phyloP scores from a whole-genome alignment of 2,113 vertebrate species.

The Solea senegalensis region DNA sequence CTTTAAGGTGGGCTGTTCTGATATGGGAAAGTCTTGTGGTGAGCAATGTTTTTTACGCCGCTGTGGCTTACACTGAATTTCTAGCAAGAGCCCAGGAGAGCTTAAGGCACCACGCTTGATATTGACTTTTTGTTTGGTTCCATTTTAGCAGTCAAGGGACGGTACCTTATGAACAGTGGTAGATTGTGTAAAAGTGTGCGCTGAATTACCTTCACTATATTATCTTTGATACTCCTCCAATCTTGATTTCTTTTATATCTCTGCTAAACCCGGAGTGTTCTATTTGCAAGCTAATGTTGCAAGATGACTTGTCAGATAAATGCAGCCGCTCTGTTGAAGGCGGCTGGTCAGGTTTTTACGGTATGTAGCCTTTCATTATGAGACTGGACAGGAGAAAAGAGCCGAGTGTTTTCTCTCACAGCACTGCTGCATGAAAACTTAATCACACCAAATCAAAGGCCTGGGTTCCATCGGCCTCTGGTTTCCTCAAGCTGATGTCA shows the following conservation, averaged over 20 bases:
- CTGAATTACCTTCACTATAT: conserved; percentile 66
- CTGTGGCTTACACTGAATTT: conserved; percentile 68
- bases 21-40: conserved; percentile 71
- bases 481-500: conserved; percentile 68
- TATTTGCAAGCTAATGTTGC: conserved; percentile 68
- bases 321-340: conserved; percentile 44
- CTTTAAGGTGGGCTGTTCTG: conserved; percentile 71
- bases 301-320: conserved; percentile 68
- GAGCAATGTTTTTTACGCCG: conserved; percentile 66
- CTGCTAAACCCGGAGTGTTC: conserved; percentile 57
- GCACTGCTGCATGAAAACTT: conserved; percentile 67
- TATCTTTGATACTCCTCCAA: conserved; percentile 68
- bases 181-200: conserved; percentile 67
- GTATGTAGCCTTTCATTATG: conserved; percentile 45
- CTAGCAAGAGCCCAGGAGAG: conserved; percentile 69
- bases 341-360: conserved; percentile 32
- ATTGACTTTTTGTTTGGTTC: conserved; percentile 79
- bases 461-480: conserved; percentile 57
- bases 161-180: conserved; percentile 57
- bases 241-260: conserved; percentile 61
- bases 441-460: conserved; percentile 67
- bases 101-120: conserved; percentile 71
- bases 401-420: conserved; percentile 58
- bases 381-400: conserved; percentile 55
- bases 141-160: conserved; percentile 72